A percentile compares a stretch with the other conserved stretches of the same genome.
Conservation (phyloP, 2,888 invertebrate species). For the Pyrocoelia pectoralis region DNA sequence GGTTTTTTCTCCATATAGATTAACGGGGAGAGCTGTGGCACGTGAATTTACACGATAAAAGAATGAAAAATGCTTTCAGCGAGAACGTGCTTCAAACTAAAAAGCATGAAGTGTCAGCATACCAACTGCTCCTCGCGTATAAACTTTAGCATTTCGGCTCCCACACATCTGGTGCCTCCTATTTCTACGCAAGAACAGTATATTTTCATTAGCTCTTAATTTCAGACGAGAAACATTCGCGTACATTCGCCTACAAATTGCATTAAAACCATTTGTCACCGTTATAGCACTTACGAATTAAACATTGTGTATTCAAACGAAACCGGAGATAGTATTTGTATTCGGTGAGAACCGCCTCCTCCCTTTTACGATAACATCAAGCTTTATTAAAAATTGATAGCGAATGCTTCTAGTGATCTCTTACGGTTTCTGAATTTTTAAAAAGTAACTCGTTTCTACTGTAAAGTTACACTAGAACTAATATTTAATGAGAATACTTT, state of each 20-base stretch:
- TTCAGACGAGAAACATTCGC: constrained; percentile 22
- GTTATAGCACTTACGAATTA: constrained; percentile 26
- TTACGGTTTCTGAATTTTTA: constrained; percentile 28
- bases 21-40: neutral
- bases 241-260: constrained; percentile 30
- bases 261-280: constrained; percentile 22
- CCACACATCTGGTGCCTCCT: constrained; percentile 24
- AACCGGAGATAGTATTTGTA: constrained; percentile 2
- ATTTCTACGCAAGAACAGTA: constrained; percentile 19
- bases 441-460: constrained; percentile 17
- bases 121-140: constrained; percentile 19
- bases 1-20: neutral
- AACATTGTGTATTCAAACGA: constrained; percentile 17
- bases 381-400: constrained; percentile 19
- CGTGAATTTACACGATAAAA: neutral
- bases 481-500: constrained; percentile 28
- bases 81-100: constrained; percentile 16
- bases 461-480: constrained; percentile 14
- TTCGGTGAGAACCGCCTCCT: neutral
- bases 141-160: constrained; percentile 16
- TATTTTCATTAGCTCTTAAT: constrained; percentile 31
- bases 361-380: constrained; percentile 13
- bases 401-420: constrained; percentile 11
- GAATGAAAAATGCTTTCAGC: constrained; percentile 14
- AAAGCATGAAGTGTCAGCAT: constrained; percentile 14